A percentile compares a stretch with the other conserved stretches of the same genome.
Evolutionary conservation across 2,797 vertebrate genomes (phyloP).

Genomic region (Enteromius paludinosus): DNA sequence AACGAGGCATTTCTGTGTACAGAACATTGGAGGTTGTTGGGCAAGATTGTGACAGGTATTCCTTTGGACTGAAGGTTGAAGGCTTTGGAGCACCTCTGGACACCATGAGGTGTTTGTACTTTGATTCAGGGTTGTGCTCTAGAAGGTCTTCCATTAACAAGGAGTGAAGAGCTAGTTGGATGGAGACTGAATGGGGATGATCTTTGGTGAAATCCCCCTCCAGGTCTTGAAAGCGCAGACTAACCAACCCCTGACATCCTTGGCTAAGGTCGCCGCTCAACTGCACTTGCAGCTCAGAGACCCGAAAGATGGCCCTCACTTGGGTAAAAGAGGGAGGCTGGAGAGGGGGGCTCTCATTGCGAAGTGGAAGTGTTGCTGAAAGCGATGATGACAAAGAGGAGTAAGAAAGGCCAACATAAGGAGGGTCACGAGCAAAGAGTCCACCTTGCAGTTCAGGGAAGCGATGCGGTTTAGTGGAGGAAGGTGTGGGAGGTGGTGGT

Average conservation of each 20-base stretch:
- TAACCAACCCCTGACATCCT: slow-evolving; percentile 93
- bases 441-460: slow-evolving; percentile 84
- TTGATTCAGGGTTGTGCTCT: slow-evolving; percentile 90
- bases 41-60: slow-evolving; percentile 96
- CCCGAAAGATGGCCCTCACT: slow-evolving; percentile 87
- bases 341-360: slow-evolving; percentile 70
- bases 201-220: slow-evolving; percentile 93
- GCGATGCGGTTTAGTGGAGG: slow-evolving; percentile 74
- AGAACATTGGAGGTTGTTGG: slow-evolving; percentile 87
- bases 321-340: slow-evolving; percentile 85
- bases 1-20: slow-evolving; percentile 95
- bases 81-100: slow-evolving; percentile 94
- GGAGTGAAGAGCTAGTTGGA: slow-evolving; percentile 91
- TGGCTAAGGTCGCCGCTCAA: slow-evolving; percentile 91
- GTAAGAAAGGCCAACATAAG: slow-evolving; percentile 69
- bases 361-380: slow-evolving; percentile 74
- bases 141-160: slow-evolving; percentile 96
- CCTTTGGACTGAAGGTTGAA: slow-evolving; percentile 89
- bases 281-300: slow-evolving; percentile 93
- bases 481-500: slow-evolving; percentile 79
- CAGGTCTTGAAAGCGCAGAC: slow-evolving; percentile 93
- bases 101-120: slow-evolving; percentile 95
- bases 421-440: slow-evolving; percentile 86
- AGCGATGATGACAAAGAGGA: slow-evolving; percentile 66
- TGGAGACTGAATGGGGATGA: slow-evolving; percentile 87